Base-by-base conservation (phyloP, 37 sponge, comb jelly and placozoan genomes). In the Aplysina aerophoba region DNA sequence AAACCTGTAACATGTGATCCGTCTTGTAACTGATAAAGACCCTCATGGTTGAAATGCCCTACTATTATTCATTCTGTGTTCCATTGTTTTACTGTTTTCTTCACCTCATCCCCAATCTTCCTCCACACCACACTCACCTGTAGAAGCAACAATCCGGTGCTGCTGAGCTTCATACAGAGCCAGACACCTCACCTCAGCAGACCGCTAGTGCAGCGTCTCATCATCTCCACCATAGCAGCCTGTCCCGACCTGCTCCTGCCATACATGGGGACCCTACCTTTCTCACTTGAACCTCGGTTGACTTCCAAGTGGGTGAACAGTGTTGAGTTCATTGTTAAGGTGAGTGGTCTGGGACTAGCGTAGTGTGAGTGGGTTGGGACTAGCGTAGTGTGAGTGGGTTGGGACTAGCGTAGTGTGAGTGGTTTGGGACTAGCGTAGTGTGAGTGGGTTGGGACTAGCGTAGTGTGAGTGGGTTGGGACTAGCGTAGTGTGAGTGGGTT, bases 61-160 rank as follows among this genome's bases (percentile, higher is more conserved):
- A 31, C 2, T 35, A 27, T 69, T 69, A 4, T 11, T 69, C 2
- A 35, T 1, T 27, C 30, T 30, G 4, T 30, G 12, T 65, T 57
- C 59, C 15, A 30, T 25, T 65, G 66, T 65, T 25, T 65, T 16
- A 16, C 6, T 16, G 6, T 15, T 58, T 15, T 17, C 15, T 15
- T 58, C 17, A 17, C 59, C 15, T 58, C 59, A 58, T 13, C 24
- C 11, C 64, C 28, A 62, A 27, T 13, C 64, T 11, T 6, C 12
- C 4, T 11, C 39, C n/a, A 20, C 38, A 17, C 25, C 15, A 44
- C 54, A 40, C 41, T 24, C 35, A 81, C 35, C 39, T 34, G 0
- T 57, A 93, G 93, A 72, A 85, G 86, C 54, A 93, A 87, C 71
- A 93, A 93, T 41, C 89, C 92, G 19, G 83, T 57, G 11, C 75